These are phyloP conservation scores for Dasysyrphus tricinctus DNA, from an alignment of 2,888 invertebrate genomes.

Conservation along the genomic window DNA sequence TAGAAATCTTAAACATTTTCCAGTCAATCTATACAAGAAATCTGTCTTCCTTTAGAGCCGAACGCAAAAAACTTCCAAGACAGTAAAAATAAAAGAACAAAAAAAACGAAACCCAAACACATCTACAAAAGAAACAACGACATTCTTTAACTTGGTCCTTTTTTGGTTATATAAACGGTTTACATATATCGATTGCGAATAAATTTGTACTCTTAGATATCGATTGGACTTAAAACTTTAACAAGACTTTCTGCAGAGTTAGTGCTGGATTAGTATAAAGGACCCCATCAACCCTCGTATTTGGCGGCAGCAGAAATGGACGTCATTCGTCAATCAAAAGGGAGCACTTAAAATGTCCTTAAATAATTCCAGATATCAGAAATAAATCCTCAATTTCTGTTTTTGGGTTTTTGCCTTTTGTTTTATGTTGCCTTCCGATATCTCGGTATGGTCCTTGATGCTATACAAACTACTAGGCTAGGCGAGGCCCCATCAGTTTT, in stretches of 20 bases:
- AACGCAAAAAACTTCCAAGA: conserved; percentile 34
- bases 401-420: conserved; percentile 17
- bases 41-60: conserved; percentile 50
- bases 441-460: neutral
- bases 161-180: neutral
- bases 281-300: conserved; percentile 7
- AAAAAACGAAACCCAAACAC: conserved; percentile 1
- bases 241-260: conserved; percentile 34
- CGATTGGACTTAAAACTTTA: conserved; percentile 67
- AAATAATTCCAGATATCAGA: conserved; percentile 72
- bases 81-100: conserved; percentile 19
- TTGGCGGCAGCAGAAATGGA: conserved; percentile 21
- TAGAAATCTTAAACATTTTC: conserved; percentile 63
- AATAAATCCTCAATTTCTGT: conserved; percentile 59
- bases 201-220: conserved; percentile 68
- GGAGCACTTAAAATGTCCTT: conserved; percentile 72
- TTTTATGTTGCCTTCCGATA: conserved; percentile 19
- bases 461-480: neutral
- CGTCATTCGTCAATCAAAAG: conserved; percentile 67
- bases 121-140: conserved; percentile 32
- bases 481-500: conserved; percentile 27
- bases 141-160: conserved; percentile 39
- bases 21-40: conserved; percentile 51
- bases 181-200: conserved; percentile 66
- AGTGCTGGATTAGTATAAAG: conserved; percentile 39